A percentile compares a stretch with the other conserved stretches of the same genome.
Conservation (phyloP, 2,797 vertebrate species). For the Ictinia mississippiensis region DNA sequence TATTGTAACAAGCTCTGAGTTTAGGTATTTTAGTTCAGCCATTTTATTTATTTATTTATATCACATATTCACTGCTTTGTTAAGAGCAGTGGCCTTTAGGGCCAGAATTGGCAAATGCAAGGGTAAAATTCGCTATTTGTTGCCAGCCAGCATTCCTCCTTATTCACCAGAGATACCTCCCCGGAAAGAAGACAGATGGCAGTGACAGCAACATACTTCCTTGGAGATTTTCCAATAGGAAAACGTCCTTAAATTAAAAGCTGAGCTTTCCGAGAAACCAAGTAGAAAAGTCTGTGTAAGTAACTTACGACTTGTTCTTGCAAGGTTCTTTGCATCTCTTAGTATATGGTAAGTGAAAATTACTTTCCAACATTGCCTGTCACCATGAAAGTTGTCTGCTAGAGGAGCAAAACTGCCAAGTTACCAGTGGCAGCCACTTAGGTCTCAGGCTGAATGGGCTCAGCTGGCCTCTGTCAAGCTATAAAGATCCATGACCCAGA, state of each 20-base stretch:
- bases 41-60: not conserved
- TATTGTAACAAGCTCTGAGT: not conserved
- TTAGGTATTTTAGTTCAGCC: not conserved
- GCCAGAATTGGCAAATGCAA: not conserved
- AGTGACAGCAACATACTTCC: not conserved
- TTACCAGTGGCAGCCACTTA: not conserved
- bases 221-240: slow-evolving; percentile 15
- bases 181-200: not conserved
- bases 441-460: not conserved
- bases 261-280: not conserved
- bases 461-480: not conserved
- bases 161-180: not conserved
- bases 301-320: not conserved
- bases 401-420: not conserved
- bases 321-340: not conserved
- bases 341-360: not conserved
- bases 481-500: not conserved
- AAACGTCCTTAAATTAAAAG: slow-evolving; percentile 8
- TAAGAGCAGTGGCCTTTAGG: not conserved
- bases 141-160: not conserved
- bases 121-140: not conserved
- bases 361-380: not conserved
- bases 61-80: not conserved
- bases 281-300: not conserved
- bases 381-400: not conserved